A percentile compares a stretch with the other conserved stretches of the same genome.
These are phyloP conservation scores for Drosophila willistoni DNA, from an alignment of 1,140 invertebrate species.

Conservation along the genomic window DNA sequence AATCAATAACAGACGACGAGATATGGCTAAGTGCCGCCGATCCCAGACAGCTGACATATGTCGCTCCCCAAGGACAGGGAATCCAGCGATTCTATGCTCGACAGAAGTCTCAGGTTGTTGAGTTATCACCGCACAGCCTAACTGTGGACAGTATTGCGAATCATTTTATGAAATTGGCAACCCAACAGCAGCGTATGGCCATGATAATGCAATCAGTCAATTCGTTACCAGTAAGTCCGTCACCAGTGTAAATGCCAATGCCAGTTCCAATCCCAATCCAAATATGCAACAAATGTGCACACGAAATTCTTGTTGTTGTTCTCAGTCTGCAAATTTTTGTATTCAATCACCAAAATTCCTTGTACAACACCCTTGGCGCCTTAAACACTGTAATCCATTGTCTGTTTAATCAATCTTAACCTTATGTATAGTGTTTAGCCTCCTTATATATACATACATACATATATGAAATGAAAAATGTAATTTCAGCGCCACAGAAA, in stretches of 20 bases:
- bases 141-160: conserved; percentile 72
- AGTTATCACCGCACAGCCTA: conserved; percentile 44
- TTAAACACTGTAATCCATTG: conserved; percentile 13
- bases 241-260: neutral
- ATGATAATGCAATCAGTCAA: conserved; percentile 10
- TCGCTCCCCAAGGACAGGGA: conserved; percentile 48
- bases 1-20: conserved; percentile 47
- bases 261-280: no score
- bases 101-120: conserved; percentile 64
- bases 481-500: conserved; percentile 8
- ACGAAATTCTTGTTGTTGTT: no score
- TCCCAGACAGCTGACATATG: conserved; percentile 59
- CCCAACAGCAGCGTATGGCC: conserved; percentile 41
- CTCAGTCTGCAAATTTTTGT: neutral
- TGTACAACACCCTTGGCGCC: conserved; percentile 21
- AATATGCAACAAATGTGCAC: neutral
- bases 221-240: conserved; percentile 1
- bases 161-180: conserved; percentile 67
- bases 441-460: neutral
- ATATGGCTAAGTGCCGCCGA: conserved; percentile 68
- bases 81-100: conserved; percentile 67
- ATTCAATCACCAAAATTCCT: conserved; percentile 2
- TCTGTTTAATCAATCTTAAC: conserved; percentile 1
- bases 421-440: conserved; percentile 10
- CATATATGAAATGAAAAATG: neutral